Evolutionary conservation across 2,888 invertebrate genomes (phyloP).

Genomic region (Synergus itoensis): DNA sequence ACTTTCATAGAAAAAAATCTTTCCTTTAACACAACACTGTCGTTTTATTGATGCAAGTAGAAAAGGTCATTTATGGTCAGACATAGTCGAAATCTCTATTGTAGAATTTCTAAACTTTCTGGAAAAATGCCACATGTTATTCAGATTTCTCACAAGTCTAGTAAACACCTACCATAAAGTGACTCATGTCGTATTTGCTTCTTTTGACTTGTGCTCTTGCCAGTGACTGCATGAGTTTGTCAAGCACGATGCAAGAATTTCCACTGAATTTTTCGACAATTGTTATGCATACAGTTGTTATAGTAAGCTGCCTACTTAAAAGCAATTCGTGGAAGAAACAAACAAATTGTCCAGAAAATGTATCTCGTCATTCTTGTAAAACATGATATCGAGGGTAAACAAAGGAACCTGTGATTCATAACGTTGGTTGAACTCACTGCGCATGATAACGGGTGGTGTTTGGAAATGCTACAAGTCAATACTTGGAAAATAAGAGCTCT

Average conservation of each 20-base stretch:
- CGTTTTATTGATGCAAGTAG: not conserved
- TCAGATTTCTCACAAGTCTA: not conserved
- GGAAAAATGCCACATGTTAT: not conserved
- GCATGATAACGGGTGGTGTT: slow-evolving; percentile 35
- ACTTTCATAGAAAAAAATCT: not conserved
- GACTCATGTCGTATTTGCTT: not conserved
- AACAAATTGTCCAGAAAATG: not conserved
- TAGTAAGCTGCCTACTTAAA: not conserved
- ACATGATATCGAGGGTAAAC: slow-evolving; percentile 22
- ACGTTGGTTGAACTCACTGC: slow-evolving; percentile 23
- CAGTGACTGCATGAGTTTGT: not conserved
- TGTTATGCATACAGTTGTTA: too few species aligned
- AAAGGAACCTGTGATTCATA: slow-evolving; percentile 36
- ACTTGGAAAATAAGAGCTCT: slow-evolving; percentile 35
- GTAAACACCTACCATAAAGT: not conserved
- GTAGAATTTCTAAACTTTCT: not conserved
- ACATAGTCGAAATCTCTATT: not conserved
- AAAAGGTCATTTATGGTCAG: not conserved
- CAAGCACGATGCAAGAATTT: not conserved
- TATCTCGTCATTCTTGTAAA: slow-evolving; percentile 4
- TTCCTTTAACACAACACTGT: not conserved
- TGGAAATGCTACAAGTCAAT: slow-evolving; percentile 38
- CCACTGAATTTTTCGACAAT: not conserved
- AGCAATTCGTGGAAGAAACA: not conserved
- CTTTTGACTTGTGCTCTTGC: slow-evolving; percentile 8